Evolutionary conservation across 2,888 invertebrate species (phyloP), one percentile per base, ranked within the genome.

Genomic region (Hybos culiciformis): DNA sequence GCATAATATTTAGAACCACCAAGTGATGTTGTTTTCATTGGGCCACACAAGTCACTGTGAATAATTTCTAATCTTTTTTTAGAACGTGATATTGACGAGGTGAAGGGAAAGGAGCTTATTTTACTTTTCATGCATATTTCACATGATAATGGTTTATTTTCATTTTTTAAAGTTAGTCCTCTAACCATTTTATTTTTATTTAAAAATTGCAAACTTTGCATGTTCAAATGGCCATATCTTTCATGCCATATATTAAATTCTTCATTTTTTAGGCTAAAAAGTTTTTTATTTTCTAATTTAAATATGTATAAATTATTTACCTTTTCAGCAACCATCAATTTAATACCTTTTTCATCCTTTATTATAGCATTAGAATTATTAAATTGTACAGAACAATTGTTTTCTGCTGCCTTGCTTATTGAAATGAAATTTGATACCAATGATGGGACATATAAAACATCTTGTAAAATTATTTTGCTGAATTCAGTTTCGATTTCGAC

Each of bases 21-120:
- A 33, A 37, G 29, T 19, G 48, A 48, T 19, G 32, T 19, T 33
- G 33, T 36, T 23, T 32, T 34, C 41, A 50, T 44, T 14, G 51
- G 48, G n/a, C 51, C 51, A 33, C 44, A 46, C 2, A 51, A 46
- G 24, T 51, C 46, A 9, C 46, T 47, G 23, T 50, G 48, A 17
- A 49, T 44, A 3, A 47, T 37, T 18, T 47, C 47, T 18, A 33
- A 17, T 15, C 17, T 18, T 18, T 33, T 17, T 17, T 33, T 14
- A n/a, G n/a, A 31, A 11, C 9, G 9, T 31, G 29, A 5, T 12
- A 12, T 31, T 7, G 9, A 12, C 5, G 5, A 12, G n/a, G 5
- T 31, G 11, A 31, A 31, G n/a, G 29, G 12, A 5, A 7, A 7
- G n/a, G n/a, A 5, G n/a, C 11, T 12, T 5, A 31, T 31, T 31